These are phyloP conservation scores for Pseudomyrmex flavicornis DNA, from an alignment of 1,140 invertebrate genomes.

Conservation along the genomic window DNA sequence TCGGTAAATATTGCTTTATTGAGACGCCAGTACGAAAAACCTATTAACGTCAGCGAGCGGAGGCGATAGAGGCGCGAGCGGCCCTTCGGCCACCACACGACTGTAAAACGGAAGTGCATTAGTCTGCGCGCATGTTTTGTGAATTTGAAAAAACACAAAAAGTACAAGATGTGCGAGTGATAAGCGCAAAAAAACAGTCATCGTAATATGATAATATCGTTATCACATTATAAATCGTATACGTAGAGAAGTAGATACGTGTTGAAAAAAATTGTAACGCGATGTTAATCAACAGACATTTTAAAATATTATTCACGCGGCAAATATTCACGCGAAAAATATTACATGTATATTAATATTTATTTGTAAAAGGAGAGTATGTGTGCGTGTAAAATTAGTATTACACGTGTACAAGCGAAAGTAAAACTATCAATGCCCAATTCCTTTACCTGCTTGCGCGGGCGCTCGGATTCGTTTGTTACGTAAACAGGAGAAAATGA, in stretches of 20 bases:
- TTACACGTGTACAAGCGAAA: no score
- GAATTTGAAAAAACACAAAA: background rate
- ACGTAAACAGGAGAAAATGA: constrained; percentile 54
- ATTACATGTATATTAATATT: no score
- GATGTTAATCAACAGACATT: no score
- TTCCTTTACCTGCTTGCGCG: background rate
- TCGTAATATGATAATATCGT: no score
- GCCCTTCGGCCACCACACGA: constrained; percentile 8
- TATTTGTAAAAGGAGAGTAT: no score
- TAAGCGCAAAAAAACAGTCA: background rate
- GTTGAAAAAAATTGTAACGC: no score
- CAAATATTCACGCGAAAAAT: no score
- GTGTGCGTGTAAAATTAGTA: no score
- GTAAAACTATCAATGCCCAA: no score
- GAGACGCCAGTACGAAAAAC: constrained; percentile 78
- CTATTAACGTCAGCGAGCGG: constrained; percentile 70
- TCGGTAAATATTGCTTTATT: constrained; percentile 81
- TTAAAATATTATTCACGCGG: no score
- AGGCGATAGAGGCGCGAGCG: constrained; percentile 21
- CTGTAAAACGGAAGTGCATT: constrained; percentile 36
- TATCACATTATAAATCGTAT: no score
- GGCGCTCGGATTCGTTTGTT: constrained; percentile 22
- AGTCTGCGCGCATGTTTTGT: background rate
- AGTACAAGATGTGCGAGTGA: background rate
- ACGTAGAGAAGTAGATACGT: no score